Evolutionary conservation across 2,888 invertebrate genomes (phyloP).

Genomic region (Epicampocera succincta): DNA sequence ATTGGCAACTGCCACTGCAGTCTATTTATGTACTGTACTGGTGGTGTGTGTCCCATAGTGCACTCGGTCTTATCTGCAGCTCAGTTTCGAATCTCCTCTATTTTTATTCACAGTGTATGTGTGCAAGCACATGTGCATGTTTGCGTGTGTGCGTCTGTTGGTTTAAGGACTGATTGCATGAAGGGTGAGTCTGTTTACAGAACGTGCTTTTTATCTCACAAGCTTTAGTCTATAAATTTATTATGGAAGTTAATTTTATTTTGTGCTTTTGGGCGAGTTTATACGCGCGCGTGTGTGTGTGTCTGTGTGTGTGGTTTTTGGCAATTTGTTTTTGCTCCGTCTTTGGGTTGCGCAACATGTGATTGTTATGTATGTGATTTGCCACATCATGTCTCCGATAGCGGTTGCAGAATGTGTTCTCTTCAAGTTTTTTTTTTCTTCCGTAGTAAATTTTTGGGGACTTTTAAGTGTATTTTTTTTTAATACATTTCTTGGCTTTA

Average conservation of each 20-base stretch:
- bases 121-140: not conserved
- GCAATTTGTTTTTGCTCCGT: conserved; percentile 1
- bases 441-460: conserved; percentile 52
- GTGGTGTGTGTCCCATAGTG: conserved; percentile 44
- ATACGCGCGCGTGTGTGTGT: no score
- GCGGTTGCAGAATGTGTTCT: conserved; percentile 21
- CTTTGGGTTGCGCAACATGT: conserved; percentile 62
- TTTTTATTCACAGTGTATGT: conserved; percentile 3
- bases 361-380: conserved; percentile 39
- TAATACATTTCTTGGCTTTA: conserved; percentile 49
- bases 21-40: conserved; percentile 27
- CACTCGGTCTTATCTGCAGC: not conserved
- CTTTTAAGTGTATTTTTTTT: conserved; percentile 43
- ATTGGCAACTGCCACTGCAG: conserved; percentile 13
- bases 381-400: conserved; percentile 45
- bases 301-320: not conserved
- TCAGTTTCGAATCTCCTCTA: conserved; percentile 6
- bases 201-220: conserved; percentile 39
- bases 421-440: not conserved
- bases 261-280: not conserved
- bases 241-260: conserved; percentile 61
- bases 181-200: conserved; percentile 45
- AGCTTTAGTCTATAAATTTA: conserved; percentile 64
- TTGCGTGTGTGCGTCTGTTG: not conserved
- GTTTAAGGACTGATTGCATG: conserved; percentile 36